These are phyloP conservation scores for Coleophora flavipennella DNA, from an alignment of 2,888 invertebrate genomes.

Conservation along the genomic window DNA sequence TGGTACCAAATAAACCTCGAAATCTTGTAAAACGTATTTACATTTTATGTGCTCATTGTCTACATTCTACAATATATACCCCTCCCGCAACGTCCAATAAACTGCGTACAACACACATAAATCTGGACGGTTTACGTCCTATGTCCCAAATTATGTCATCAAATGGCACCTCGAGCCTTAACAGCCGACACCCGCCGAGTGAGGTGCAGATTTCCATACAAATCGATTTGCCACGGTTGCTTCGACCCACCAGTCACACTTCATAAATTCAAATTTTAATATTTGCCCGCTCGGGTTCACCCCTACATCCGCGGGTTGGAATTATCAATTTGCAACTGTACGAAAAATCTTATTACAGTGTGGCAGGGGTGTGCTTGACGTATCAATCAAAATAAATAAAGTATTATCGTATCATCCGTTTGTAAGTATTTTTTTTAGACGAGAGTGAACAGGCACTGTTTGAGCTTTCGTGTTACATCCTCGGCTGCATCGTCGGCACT, in stretches of 20 bases:
- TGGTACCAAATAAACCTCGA: no score
- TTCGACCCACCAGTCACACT: constrained; percentile 40
- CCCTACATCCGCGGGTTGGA: constrained; percentile 27
- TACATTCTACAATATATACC: constrained; percentile 12
- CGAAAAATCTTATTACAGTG: constrained; percentile 29
- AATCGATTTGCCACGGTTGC: constrained; percentile 60
- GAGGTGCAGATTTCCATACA: constrained; percentile 65
- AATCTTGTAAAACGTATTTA: no score
- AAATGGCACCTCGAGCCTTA: constrained; percentile 48
- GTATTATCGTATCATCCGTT: no score
- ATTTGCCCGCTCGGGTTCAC: constrained; percentile 31
- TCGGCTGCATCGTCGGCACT: no score
- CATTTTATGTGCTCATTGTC: no score
- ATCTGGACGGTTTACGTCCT: constrained; percentile 56
- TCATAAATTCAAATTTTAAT: constrained; percentile 69
- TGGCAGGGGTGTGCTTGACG: constrained; percentile 16
- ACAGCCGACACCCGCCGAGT: constrained; percentile 36
- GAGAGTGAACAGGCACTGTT: no score
- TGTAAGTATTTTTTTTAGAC: no score
- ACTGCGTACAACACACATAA: constrained; percentile 54
- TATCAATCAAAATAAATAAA: constrained; percentile 9
- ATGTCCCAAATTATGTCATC: constrained; percentile 65
- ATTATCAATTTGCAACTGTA: constrained; percentile 18
- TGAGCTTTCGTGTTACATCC: no score
- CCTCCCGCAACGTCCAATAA: constrained; percentile 60